Evolutionary conservation across 2,888 invertebrate species (phyloP).

Genomic region (Nymphalis polychloros): DNA sequence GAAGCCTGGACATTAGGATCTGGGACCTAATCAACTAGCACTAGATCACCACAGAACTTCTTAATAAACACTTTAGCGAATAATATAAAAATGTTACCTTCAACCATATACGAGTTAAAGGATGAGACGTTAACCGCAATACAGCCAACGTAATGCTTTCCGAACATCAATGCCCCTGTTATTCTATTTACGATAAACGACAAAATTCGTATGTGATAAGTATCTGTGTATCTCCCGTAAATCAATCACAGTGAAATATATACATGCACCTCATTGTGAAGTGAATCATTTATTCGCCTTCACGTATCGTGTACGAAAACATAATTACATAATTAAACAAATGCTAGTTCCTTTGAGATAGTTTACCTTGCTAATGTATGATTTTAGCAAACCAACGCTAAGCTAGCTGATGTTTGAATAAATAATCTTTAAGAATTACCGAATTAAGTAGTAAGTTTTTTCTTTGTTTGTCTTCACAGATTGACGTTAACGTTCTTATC

Average conservation of each 20-base stretch:
- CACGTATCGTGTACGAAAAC: not conserved
- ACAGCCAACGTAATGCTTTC: not conserved
- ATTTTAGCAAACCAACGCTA: not conserved
- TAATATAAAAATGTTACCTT: too few relatives aligned
- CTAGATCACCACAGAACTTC: too few relatives aligned
- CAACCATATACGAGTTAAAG: not conserved
- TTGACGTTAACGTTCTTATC: too few relatives aligned
- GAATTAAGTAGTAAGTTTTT: too few relatives aligned
- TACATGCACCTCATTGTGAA: constrained; percentile 1
- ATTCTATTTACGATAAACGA: constrained; percentile 12
- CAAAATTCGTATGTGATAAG: not conserved
- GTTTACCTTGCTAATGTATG: not conserved
- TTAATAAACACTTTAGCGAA: too few relatives aligned
- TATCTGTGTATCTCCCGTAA: constrained; percentile 7
- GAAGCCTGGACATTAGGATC: too few relatives aligned
- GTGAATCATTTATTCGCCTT: constrained; percentile 9
- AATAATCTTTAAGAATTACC: not conserved
- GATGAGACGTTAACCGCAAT: not conserved
- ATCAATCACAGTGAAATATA: constrained; percentile 14
- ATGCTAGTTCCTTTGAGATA: not conserved
- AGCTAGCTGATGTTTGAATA: not conserved
- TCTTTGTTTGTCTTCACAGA: too few relatives aligned
- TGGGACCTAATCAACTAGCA: too few relatives aligned
- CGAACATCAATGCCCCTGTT: not conserved
- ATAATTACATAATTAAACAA: constrained; percentile 3